Percentiles rank a stretch among this genome's conserved stretches.
These are phyloP conservation scores for Luehdorfia chinensis DNA, from an alignment of 1,140 invertebrate species.

Conservation along the genomic window DNA sequence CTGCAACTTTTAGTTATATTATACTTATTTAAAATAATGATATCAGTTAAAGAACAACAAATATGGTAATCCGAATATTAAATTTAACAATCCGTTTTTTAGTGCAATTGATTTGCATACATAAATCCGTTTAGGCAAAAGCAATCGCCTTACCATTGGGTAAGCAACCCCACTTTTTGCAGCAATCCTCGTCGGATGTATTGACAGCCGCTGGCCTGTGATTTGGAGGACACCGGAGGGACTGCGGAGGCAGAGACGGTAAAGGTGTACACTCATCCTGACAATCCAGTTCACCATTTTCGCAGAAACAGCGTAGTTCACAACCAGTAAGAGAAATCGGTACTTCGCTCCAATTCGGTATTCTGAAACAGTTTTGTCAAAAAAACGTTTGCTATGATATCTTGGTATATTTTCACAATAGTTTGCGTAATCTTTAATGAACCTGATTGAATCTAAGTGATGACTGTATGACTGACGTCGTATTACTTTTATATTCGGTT, in stretches of 20 bases:
- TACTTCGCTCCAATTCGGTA: slow-evolving; percentile 84
- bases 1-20: no score
- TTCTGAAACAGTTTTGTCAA: slow-evolving; percentile 34
- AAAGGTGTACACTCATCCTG: slow-evolving; percentile 87
- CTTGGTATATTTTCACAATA: not conserved
- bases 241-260: slow-evolving; percentile 83
- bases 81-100: no score
- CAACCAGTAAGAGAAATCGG: slow-evolving; percentile 84
- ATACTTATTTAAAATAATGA: no score
- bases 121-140: not conserved
- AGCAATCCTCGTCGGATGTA: slow-evolving; percentile 88
- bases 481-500: no score
- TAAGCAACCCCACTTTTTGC: slow-evolving; percentile 84
- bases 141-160: slow-evolving; percentile 47
- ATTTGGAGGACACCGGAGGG: slow-evolving; percentile 82
- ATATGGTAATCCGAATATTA: no score
- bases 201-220: slow-evolving; percentile 81
- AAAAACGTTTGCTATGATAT: not conserved
- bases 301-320: slow-evolving; percentile 90
- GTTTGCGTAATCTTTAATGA: no score
- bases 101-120: no score
- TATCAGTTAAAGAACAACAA: no score
- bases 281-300: slow-evolving; percentile 91
- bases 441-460: no score
- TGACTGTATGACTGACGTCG: no score